Conservation (phyloP, 2,113 vertebrate genomes). For the Sceloporus tristichus region DNA sequence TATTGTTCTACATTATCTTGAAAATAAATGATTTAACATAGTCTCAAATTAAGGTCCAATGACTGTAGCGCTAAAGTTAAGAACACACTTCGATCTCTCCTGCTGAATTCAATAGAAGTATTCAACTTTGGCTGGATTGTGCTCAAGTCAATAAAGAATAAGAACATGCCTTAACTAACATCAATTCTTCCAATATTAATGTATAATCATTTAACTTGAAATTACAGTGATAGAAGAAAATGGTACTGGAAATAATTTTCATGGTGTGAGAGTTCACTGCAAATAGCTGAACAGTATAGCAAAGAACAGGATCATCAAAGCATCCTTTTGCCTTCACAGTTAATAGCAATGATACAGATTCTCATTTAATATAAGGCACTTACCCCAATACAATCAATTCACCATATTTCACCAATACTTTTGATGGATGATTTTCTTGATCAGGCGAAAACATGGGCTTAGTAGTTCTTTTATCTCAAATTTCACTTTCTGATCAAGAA, state of each 20-base stretch:
- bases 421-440: constrained; percentile 99
- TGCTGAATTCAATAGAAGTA: background rate
- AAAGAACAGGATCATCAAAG: background rate
- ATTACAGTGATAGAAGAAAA: background rate
- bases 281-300: fast-evolving
- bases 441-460: constrained; percentile 98
- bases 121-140: background rate
- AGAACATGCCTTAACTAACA: background rate
- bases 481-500: constrained; percentile 80
- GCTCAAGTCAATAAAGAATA: background rate
- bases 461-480: constrained; percentile 82
- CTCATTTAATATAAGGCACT: constrained; percentile 64
- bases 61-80: background rate
- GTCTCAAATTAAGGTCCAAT: background rate
- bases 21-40: background rate
- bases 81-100: background rate
- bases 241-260: background rate
- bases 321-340: background rate
- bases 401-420: constrained; percentile 98
- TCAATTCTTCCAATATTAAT: background rate
- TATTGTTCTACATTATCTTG: background rate
- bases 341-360: background rate
- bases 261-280: fast-evolving
- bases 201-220: background rate
- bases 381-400: constrained; percentile 99